Percentiles rank a stretch among this genome's conserved stretches.
These are phyloP conservation scores for Coranthus polyacanthus DNA, from an alignment of 2,797 vertebrate genomes.

Conservation along the genomic window DNA sequence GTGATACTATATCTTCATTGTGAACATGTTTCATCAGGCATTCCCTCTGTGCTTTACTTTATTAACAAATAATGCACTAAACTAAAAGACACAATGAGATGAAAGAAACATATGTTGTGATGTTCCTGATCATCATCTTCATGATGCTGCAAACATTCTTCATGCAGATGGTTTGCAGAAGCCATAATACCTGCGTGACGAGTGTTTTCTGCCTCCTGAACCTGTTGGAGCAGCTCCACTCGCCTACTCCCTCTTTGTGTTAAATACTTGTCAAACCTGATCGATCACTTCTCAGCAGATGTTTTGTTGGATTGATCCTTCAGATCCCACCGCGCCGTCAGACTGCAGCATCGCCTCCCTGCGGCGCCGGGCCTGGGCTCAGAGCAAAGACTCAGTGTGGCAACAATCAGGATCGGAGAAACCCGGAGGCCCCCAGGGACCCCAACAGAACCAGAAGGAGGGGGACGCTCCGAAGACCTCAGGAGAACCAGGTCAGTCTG, in stretches of 20 bases:
- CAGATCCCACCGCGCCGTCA: conserved; percentile 47
- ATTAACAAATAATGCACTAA: too few species aligned
- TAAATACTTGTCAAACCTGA: conserved; percentile 42
- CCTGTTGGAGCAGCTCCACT: too few species aligned
- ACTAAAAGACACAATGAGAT: too few species aligned
- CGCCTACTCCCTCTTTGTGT: conserved; percentile 33
- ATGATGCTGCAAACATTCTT: too few species aligned
- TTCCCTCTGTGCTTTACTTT: too few species aligned
- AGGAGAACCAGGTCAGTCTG: conserved; percentile 61
- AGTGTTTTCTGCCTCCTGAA: too few species aligned
- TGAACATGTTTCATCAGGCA: too few species aligned
- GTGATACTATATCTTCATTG: too few species aligned
- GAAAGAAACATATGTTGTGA: too few species aligned
- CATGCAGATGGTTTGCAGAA: too few species aligned
- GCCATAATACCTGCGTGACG: too few species aligned
- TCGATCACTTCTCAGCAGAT: conserved; percentile 18
- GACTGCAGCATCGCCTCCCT: conserved; percentile 47
- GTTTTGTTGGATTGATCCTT: conserved; percentile 29
- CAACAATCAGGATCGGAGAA: conserved; percentile 44
- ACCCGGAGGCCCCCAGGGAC: conserved; percentile 14
- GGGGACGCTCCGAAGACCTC: conserved; percentile 30
- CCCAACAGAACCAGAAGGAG: conserved; percentile 23
- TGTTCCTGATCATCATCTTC: too few species aligned
- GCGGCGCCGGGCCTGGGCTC: conserved; percentile 73
- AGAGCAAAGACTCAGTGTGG: conserved; percentile 73